A percentile compares a stretch with the other conserved stretches of the same genome.
phyloP scores from a whole-genome alignment of 2,113 vertebrate species.

The Pituophis catenifer region DNA sequence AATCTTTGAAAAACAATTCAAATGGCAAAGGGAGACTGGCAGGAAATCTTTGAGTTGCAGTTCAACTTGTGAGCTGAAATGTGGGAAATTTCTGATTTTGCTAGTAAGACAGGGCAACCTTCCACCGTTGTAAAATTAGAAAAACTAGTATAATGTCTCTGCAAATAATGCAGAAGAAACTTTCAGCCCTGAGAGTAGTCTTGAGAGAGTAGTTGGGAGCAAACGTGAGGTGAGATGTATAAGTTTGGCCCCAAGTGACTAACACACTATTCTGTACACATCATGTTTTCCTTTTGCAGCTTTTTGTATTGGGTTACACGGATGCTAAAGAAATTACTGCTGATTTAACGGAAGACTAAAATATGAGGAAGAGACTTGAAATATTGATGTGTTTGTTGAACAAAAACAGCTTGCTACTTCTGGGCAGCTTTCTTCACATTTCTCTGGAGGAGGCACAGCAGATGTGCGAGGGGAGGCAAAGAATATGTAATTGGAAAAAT shows the following conservation, averaged over 20 bases:
- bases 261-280: slow-evolving; percentile 6
- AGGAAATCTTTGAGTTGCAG: background rate
- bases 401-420: slow-evolving; percentile 37
- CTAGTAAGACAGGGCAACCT: background rate
- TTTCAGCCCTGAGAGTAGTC: background rate
- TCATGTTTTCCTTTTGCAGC: background rate
- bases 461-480: slow-evolving; percentile 40
- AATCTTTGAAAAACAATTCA: background rate
- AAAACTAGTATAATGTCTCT: background rate
- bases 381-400: slow-evolving; percentile 25
- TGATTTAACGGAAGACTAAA: slow-evolving; percentile 43
- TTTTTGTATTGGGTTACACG: slow-evolving; percentile 29
- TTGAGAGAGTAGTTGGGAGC: background rate
- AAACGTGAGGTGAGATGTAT: background rate
- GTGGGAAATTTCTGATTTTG: background rate
- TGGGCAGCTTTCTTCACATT: slow-evolving; percentile 35
- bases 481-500: slow-evolving; percentile 38
- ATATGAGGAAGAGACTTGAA: slow-evolving; percentile 26
- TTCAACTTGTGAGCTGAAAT: background rate
- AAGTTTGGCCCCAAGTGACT: background rate
- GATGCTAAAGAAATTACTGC: slow-evolving; percentile 22
- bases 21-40: background rate
- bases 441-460: slow-evolving; percentile 14
- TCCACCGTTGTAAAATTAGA: background rate
- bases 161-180: background rate